Evolutionary conservation across 2,888 invertebrate genomes (phyloP), one percentile per base, ranked within the genome.

Genomic region (Nudaria mundana): DNA sequence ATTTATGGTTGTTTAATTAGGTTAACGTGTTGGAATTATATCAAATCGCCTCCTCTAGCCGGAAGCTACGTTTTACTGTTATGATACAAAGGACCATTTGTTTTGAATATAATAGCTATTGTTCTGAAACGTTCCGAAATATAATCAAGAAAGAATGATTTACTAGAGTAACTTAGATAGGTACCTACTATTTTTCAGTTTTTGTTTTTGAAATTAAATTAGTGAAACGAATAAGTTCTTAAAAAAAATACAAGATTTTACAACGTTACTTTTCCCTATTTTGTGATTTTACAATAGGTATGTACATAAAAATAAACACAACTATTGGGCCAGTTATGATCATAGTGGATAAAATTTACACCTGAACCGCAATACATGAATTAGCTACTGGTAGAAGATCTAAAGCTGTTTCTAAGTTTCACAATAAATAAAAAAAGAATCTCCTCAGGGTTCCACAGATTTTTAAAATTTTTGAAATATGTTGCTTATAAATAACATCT

Each of bases 41-140:
- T 72, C 64, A 71, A 77, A 74, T 69, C 70, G 67, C 68, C 68
- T 66, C 68, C 56, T 68, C 70, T 66, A 64, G 71, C 76, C 81
- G 85, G 83, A 86, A 83, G 81, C 76, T 63, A 82, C 81, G 67
- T 70, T 76, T 81, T 77, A 78, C 69, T 53, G 63, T 73, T 74
- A 75, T 71, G 57, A 63, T 65, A 78, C 64, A 76, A 76, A 73
- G 72, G 70, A 76, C 76, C 79, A 81, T 85, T 80, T 81, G 76
- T 73, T 79, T 73, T 71, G 76, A 79, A 77, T 72, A 85, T 86
- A 85, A 86, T 86, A 71, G 86, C 82, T 66, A 86, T 87, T 87
- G 86, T 86, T 83, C 76, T 74, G 71, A 59, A 59, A 67, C 67
- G 69, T 66, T 74, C 76, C 47, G 63, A 71, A 81, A 81, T 74